Base-by-base conservation (phyloP, 2,888 invertebrate genomes). In the Nemotelus pantherinus region DNA sequence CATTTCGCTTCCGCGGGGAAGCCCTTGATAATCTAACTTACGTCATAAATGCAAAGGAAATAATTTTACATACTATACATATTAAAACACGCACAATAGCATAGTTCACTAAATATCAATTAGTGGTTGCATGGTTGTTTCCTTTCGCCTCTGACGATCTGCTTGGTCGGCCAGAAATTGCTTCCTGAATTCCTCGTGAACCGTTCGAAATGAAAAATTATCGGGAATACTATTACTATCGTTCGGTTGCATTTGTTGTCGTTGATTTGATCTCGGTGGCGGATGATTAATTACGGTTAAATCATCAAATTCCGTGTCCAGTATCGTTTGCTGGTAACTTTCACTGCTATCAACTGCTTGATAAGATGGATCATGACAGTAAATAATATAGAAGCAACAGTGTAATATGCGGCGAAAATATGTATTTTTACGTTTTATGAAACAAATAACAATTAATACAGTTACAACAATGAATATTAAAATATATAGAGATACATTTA, bases 121-220 rank as follows among this genome's bases (percentile, higher is more conserved):
- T 3, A 87, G 81, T 43, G 86, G 87, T 78, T 84, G 82, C 9
- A 79, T 76, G 72, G 81, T 81, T 7, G 83, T 76, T 76, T 81
- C 81, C 57, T 83, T 84, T 57, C 83, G 80, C 53, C 82, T 79
- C 50, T 83, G 83, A 80, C 86, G 83, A 7, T 82, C 83, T 6
- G 81, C 79, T 25, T 86, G 82, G 78, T 86, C 85, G 5, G 82
- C 81, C 83, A 86, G 83, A 45, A 87, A 82, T 60, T 83, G 77
- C 50, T 81, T 78, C 7, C 84, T 83, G 80, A 84, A 85, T 57
- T 80, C 80, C 77, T 87, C 86, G 68, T 87, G 87, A n/a, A 80
- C 77, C 57, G 55, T 77, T 57, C 63, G 48, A 80, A 81, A 81
- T 45, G 74, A 68, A 63, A 70, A 77, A n/a, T 77, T 74, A 25